Base-by-base conservation (phyloP, 1,140 invertebrate genomes). In the Drosophila repleta region DNA sequence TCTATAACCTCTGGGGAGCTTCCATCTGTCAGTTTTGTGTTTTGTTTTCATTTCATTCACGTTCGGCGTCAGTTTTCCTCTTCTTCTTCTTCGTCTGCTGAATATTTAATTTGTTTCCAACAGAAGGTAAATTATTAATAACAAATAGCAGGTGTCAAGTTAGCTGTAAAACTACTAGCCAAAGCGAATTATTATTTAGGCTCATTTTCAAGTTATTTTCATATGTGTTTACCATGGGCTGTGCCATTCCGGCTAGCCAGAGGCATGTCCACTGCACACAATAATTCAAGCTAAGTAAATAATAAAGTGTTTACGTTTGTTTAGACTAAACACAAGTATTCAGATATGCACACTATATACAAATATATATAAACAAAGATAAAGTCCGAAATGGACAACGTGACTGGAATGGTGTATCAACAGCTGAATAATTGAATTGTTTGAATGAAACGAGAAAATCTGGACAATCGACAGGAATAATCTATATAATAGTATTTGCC, bases 21-120 rank as follows among this genome's bases (percentile, higher is more conserved):
- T 73, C 43, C 64, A 68, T 68, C 64, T 74, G 76, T 66, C 62
- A 66, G 8, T 71, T 58, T 73, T 84, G 64, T 37, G 32, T 60
- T 65, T 70, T 43, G 63, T 60, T 71, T 61, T 52, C 46, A 52
- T 67, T 78, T 74, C 65, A 69, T 74, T 66, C 53, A 73, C 66
- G 49, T 52, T 71, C 52, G 37, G 39, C 11, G 52, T 52, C 49
- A 24, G 39, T 24, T 57, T 20, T n/a, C n/a, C 26, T 46, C 53
- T 45, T 43, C 26, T 5, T 65, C 51, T 52, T 20, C 64, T 4
- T 46, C 4, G 15, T 15, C 26, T 18, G 24, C 24, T 39, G 48
- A 46, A 67, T 35, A 78, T 46, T 43, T 49, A 35, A 41, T 41
- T 21, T 60, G 37, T 57, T 64, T 69, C 2, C 17, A 57, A 43